Conservation (phyloP, 2,113 vertebrate species). For the Gopherus flavomarginatus region DNA sequence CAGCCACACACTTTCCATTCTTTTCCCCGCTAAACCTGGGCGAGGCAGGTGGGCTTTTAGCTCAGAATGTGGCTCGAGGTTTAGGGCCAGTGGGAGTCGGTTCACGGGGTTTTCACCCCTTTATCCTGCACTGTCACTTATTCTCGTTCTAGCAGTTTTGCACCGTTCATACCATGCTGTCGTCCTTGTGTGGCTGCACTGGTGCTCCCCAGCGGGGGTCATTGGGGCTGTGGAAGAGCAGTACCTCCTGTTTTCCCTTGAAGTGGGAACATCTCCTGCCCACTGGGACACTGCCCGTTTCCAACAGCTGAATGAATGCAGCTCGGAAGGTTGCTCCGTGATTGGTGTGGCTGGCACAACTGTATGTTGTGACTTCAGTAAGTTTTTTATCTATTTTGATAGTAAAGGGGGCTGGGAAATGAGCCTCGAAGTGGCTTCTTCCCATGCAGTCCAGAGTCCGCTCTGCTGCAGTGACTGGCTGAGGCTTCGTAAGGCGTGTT, state of each 20-base stretch:
- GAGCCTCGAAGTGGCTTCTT: not conserved
- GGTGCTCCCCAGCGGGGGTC: too few relatives aligned
- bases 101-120: rapidly evolving
- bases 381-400: rapidly evolving
- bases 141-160: rapidly evolving
- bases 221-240: not conserved
- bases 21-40: too few relatives aligned
- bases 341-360: not conserved
- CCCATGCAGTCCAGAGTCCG: not conserved
- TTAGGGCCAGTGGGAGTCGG: not conserved
- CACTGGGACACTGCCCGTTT: not conserved
- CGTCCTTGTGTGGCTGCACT: too few relatives aligned
- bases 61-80: not conserved
- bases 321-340: not conserved
- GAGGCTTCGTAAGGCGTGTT: too few relatives aligned
- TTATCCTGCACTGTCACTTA: not conserved
- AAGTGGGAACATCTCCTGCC: not conserved
- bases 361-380: not conserved
- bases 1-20: too few relatives aligned
- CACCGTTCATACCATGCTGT: not conserved
- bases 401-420: rapidly evolving
- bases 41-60: rapidly evolving
- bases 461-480: rapidly evolving
- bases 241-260: not conserved
- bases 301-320: not conserved